Evolutionary conservation across 1,140 invertebrate genomes (phyloP).

Genomic region (Drosophila kikkawai): DNA sequence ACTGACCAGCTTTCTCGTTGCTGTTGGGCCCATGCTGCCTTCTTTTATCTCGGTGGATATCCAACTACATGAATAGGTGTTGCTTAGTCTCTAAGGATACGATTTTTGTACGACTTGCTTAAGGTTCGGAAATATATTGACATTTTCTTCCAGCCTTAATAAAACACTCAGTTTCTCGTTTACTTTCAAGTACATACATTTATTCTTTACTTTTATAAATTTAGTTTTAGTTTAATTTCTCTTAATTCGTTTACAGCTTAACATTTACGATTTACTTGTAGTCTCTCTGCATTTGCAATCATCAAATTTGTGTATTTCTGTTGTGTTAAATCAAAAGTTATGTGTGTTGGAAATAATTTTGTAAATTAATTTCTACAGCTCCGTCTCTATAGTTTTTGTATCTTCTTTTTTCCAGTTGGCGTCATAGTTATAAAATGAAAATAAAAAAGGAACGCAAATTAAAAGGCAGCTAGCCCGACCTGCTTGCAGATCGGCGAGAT

Average conservation of each 20-base stretch:
- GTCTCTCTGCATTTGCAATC: constrained; percentile 60
- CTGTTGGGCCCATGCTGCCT: neutral
- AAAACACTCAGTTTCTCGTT: neutral
- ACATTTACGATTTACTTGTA: constrained; percentile 69
- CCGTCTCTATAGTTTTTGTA: neutral
- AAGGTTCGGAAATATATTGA: constrained; percentile 32
- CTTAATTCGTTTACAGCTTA: constrained; percentile 59
- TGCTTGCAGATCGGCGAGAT: constrained; percentile 29
- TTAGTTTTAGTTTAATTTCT: constrained; percentile 31
- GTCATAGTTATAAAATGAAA: constrained; percentile 43
- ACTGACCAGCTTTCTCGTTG: constrained; percentile 36
- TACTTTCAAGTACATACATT: constrained; percentile 62
- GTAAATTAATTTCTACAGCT: constrained; percentile 61
- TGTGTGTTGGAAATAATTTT: constrained; percentile 49
- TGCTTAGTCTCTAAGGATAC: constrained; percentile 47
- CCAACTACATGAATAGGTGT: constrained; percentile 30
- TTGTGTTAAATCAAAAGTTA: constrained; percentile 43
- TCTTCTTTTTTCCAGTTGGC: constrained; percentile 19
- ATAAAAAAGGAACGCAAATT: constrained; percentile 24
- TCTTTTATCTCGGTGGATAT: constrained; percentile 1
- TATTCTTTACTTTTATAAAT: constrained; percentile 38
- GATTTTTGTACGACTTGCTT: constrained; percentile 46
- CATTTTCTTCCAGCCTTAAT: neutral
- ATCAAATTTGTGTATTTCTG: constrained; percentile 46
- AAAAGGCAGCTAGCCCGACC: constrained; percentile 14